Evolutionary conservation across 2,797 vertebrate species (phyloP), one percentile per base, ranked within the genome.

Genomic region (Etheostoma perlongum): DNA sequence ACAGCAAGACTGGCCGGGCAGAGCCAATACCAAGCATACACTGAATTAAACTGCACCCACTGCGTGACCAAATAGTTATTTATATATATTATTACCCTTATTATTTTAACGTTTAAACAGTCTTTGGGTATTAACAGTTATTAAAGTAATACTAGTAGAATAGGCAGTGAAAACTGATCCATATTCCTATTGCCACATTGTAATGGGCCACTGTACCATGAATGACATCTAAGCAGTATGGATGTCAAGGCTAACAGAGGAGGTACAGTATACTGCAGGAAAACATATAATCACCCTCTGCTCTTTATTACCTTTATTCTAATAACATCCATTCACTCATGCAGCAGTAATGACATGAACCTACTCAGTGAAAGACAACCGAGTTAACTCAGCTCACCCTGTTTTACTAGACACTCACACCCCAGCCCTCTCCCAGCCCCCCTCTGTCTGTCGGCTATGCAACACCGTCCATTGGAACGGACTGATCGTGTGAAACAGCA

Each of bases 381-480:
- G 44, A 46, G 36, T 71, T 68, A 75, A 78, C 42, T 72, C 53
- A 65, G 47, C 30, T 77, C 75, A 78, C 61, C 62, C 68, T 64
- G 57, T 72, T 78, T 70, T 21, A 47, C 40, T n/a, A 13, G 61
- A 82, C 63, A 51, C 68, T 23, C 67, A 63, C 72, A 71, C 40
- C 48, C 42, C 33, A 42, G 30, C 48, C 61, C 55, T 53, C 53
- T 53, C 52, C 36, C 59, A 49, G 67, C 51, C 11, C 48, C 55
- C 51, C 48, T 40, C 57, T 33, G 63, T 72, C 60, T 74, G 65
- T 44, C 47, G 27, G 49, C 80, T 77, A 79, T 36, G 61, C 70
- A 82, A 75, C 65, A 58, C 46, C 36, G 44, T 62, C 33, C 30
- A 62, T 76, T 67, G 74, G 48, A 76, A 53, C 54, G 66, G 42